Conservation (phyloP, 1,140 invertebrate genomes). For the Polypedilum vanderplanki region DNA sequence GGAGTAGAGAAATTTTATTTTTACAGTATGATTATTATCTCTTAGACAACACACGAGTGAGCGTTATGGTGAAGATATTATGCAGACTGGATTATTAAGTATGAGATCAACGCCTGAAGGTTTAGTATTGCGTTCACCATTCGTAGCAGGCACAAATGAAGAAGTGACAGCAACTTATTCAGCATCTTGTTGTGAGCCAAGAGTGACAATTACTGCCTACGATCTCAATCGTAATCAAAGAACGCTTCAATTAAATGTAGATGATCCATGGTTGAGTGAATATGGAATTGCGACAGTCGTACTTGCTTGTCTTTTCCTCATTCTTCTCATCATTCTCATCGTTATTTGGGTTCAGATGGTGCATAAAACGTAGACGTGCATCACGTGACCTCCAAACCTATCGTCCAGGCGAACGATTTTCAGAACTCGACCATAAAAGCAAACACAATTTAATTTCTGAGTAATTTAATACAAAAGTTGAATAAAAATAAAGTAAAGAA, state of each 20-base stretch:
- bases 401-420: too few species aligned
- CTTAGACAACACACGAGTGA: too few species aligned
- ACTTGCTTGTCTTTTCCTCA: conserved; percentile 39
- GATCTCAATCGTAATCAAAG: conserved; percentile 53
- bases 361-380: conserved; percentile 45
- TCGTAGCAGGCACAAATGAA: conserved; percentile 52
- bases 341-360: conserved; percentile 47
- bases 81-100: conserved; percentile 52
- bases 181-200: conserved; percentile 53
- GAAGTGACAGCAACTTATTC: conserved; percentile 52
- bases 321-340: conserved; percentile 48
- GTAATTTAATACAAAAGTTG: not conserved
- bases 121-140: conserved; percentile 44
- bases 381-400: too few species aligned
- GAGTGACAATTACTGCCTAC: conserved; percentile 50
- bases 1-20: not conserved
- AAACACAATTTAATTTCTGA: not conserved
- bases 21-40: too few species aligned
- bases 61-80: conserved; percentile 37
- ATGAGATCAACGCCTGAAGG: conserved; percentile 48
- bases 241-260: conserved; percentile 48
- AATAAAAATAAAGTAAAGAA: too few species aligned
- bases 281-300: conserved; percentile 51
- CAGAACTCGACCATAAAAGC: not conserved
- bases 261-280: conserved; percentile 40